Evolutionary conservation across 2,113 vertebrate genomes (phyloP).

Genomic region (Datnioides undecimradiatus): DNA sequence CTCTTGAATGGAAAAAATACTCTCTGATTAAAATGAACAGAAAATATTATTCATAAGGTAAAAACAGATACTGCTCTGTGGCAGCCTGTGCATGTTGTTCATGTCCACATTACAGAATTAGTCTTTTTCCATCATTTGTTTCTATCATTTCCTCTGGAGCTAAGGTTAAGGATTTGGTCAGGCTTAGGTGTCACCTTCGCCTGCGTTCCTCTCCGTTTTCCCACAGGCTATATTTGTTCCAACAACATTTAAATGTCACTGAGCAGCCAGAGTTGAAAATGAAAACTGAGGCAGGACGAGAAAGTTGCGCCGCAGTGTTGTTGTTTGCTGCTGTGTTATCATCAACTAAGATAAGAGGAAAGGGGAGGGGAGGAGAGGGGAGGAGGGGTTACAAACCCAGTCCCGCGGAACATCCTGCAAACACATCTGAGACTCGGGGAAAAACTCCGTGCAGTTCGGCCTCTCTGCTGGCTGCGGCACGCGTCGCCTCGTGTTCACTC

Average conservation of each 20-base stretch:
- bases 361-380: conserved; percentile 24
- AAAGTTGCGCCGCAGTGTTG: conserved; percentile 23
- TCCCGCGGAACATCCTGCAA: conserved; percentile 76
- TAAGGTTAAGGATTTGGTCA: not conserved
- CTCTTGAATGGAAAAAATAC: no score
- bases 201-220: no score
- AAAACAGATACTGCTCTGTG: no score
- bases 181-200: not conserved
- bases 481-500: not conserved
- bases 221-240: no score
- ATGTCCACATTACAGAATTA: no score
- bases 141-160: not conserved
- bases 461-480: not conserved
- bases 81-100: no score
- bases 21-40: no score
- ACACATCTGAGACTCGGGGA: conserved; percentile 60
- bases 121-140: not conserved
- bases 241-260: not conserved
- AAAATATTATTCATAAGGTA: no score
- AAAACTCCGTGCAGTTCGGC: conserved; percentile 16
- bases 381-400: conserved; percentile 73
- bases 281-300: not conserved
- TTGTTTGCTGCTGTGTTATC: conserved; percentile 61
- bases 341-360: conserved; percentile 41
- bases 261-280: not conserved